Conservation (phyloP, 2,888 invertebrate species). For the Pecten maximus region DNA sequence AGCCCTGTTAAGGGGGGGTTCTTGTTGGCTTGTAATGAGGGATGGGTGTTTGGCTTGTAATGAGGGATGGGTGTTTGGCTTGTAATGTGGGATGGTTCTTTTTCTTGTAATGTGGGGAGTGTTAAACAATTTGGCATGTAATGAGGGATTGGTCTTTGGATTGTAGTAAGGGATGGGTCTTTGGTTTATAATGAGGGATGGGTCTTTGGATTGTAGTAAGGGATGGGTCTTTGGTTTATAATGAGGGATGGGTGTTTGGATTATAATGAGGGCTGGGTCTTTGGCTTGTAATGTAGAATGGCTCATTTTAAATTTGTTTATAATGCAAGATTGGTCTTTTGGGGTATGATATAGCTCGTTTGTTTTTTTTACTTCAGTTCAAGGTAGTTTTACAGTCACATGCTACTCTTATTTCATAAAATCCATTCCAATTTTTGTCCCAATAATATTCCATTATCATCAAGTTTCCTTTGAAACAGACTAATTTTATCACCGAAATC, state of each 20-base stretch:
- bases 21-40: not conserved
- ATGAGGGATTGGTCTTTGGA: not conserved
- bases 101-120: not conserved
- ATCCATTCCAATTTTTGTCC: not conserved
- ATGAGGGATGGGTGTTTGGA: not conserved
- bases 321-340: not conserved
- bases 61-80: not conserved
- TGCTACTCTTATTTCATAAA: not conserved
- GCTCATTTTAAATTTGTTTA: not conserved
- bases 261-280: too few species aligned
- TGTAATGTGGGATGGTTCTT: not conserved
- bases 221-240: not conserved
- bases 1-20: too few species aligned
- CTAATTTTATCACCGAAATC: not conserved
- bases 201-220: not conserved
- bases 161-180: not conserved
- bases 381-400: too few species aligned
- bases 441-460: not conserved
- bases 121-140: not conserved
- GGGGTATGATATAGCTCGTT: not conserved
- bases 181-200: too few species aligned
- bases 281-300: not conserved
- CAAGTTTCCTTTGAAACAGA: not conserved
- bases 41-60: not conserved
- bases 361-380: too few species aligned